phyloP scores from a whole-genome alignment of 2,888 invertebrate genomes.

The Suillia variegata region DNA sequence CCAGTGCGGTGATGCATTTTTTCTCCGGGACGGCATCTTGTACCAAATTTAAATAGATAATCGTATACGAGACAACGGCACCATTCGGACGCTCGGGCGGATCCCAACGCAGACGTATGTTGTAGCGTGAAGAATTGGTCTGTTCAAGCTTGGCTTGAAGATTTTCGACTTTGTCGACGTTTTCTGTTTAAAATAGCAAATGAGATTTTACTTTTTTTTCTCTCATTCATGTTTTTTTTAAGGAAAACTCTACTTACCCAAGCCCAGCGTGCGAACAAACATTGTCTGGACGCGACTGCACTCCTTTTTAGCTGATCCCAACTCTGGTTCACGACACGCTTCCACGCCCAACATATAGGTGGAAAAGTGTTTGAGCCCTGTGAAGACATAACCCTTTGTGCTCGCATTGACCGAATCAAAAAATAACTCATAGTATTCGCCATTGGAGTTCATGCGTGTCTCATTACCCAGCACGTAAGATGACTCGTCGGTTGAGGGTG shows the following conservation, averaged over 20 bases:
- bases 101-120: slow-evolving; percentile 77
- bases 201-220: not conserved
- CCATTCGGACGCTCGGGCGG: slow-evolving; percentile 88
- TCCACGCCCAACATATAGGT: slow-evolving; percentile 76
- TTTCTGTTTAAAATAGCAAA: slow-evolving; percentile 61
- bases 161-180: slow-evolving; percentile 70
- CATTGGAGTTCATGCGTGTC: slow-evolving; percentile 44
- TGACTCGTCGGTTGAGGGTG: slow-evolving; percentile 21
- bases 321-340: slow-evolving; percentile 72
- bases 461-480: slow-evolving; percentile 40
- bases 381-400: slow-evolving; percentile 64
- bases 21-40: slow-evolving; percentile 72
- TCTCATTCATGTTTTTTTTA: too few relatives aligned
- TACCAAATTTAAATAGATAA: slow-evolving; percentile 68
- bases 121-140: slow-evolving; percentile 63
- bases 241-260: slow-evolving; percentile 58
- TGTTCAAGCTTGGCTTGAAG: slow-evolving; percentile 58
- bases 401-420: slow-evolving; percentile 44
- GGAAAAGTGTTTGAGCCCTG: slow-evolving; percentile 76
- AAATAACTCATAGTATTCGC: slow-evolving; percentile 35
- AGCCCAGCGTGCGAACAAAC: slow-evolving; percentile 63
- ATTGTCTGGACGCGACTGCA: slow-evolving; percentile 66
- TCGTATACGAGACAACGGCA: slow-evolving; percentile 80
- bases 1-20: slow-evolving; percentile 72
- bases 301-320: slow-evolving; percentile 33